phyloP scores from a whole-genome alignment of 2,888 invertebrate genomes.

The Eupithecia vulgata region DNA sequence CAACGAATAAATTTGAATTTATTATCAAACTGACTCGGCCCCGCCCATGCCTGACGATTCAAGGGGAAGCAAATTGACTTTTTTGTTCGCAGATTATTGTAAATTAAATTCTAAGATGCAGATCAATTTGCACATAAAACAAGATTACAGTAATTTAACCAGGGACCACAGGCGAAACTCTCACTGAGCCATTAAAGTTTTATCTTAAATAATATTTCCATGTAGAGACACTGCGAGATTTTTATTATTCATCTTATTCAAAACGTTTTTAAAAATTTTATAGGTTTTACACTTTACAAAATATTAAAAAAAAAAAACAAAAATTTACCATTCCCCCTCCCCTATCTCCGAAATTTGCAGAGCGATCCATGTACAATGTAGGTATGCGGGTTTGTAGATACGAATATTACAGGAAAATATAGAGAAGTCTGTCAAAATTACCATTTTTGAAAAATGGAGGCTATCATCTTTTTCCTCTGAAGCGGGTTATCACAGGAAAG shows the following conservation, averaged over 20 bases:
- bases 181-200: neutral
- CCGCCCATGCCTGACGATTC: conserved; percentile 67
- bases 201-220: neutral
- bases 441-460: too few relatives aligned
- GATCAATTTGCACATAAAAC: conserved; percentile 16
- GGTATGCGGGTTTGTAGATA: too few relatives aligned
- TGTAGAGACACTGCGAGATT: neutral
- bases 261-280: too few relatives aligned
- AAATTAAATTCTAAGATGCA: conserved; percentile 26
- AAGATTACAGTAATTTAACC: conserved; percentile 5
- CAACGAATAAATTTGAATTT: conserved; percentile 83
- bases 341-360: too few relatives aligned
- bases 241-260: neutral
- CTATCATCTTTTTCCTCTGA: too few relatives aligned
- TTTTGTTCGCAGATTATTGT: conserved; percentile 43
- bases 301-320: too few relatives aligned
- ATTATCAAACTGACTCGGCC: conserved; percentile 75
- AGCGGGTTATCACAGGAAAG: too few relatives aligned
- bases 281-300: too few relatives aligned
- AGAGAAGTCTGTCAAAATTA: too few relatives aligned
- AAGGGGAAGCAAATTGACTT: conserved; percentile 80
- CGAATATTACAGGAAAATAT: too few relatives aligned
- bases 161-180: neutral
- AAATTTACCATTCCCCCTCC: too few relatives aligned
- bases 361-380: too few relatives aligned